phyloP scores from a whole-genome alignment of 2,113 vertebrate genomes.

The Toxostoma redivivum region DNA sequence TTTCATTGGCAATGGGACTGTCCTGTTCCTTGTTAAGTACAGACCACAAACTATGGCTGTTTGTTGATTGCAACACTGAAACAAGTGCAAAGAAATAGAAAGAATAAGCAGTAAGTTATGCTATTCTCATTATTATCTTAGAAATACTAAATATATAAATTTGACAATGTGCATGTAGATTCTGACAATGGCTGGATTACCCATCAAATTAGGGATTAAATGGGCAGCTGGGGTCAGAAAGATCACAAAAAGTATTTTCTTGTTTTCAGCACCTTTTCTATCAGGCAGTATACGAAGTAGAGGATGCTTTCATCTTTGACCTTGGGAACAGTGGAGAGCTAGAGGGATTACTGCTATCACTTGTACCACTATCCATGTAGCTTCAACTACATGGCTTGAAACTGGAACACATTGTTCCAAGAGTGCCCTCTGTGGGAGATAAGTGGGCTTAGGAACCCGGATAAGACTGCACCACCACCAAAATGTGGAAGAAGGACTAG shows the following conservation, averaged over 20 bases:
- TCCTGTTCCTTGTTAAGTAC: not conserved
- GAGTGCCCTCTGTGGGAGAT: not conserved
- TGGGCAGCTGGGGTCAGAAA: not conserved
- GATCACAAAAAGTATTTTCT: not conserved
- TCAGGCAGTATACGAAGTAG: not conserved
- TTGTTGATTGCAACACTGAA: not conserved
- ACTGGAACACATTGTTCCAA: not conserved
- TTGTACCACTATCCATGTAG: fast-evolving
- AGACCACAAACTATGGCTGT: not conserved
- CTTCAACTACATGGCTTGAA: not conserved
- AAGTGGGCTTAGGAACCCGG: not conserved
- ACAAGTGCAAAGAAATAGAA: not conserved
- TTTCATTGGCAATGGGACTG: not conserved
- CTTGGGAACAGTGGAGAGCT: not conserved
- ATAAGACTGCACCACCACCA: not conserved
- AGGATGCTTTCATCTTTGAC: not conserved
- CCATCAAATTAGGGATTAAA: not conserved
- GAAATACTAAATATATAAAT: not conserved
- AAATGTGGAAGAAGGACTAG: not conserved
- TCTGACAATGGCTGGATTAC: not conserved
- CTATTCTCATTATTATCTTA: not conserved
- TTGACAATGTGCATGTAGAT: not conserved
- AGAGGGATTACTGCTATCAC: fast-evolving
- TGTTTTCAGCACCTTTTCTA: not conserved
- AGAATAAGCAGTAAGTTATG: not conserved